phyloP scores from a whole-genome alignment of 2,113 vertebrate species.

The Sminthopsis crassicaudata region DNA sequence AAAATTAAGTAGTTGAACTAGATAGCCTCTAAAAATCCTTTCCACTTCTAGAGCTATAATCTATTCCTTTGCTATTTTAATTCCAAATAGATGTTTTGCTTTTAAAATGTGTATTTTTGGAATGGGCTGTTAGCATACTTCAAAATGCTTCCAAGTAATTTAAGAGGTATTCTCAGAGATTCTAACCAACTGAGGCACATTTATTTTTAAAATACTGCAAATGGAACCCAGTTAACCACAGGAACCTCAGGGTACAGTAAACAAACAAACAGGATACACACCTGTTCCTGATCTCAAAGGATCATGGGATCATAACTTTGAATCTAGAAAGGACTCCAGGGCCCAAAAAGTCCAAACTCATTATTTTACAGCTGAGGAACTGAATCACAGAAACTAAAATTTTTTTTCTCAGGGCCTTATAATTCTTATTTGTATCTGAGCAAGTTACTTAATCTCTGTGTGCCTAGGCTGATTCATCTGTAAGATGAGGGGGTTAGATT shows the following conservation, averaged over 20 bases:
- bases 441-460: background rate
- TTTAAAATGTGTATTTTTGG: background rate
- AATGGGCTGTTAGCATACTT: background rate
- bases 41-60: background rate
- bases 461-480: background rate
- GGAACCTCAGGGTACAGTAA: background rate
- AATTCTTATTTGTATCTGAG: background rate
- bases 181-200: background rate
- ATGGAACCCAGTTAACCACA: background rate
- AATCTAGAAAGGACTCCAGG: background rate
- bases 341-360: background rate
- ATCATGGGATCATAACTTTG: background rate
- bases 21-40: background rate
- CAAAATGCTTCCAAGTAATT: background rate
- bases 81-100: background rate
- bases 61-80: background rate
- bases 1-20: background rate
- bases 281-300: background rate
- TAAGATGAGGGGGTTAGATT: background rate
- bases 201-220: background rate
- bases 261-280: background rate
- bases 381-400: background rate
- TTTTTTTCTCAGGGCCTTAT: background rate
- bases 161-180: background rate
- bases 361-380: background rate